Percentiles rank a stretch among this genome's conserved stretches.
Conservation (phyloP, 1,140 invertebrate genomes). For the Armadillidium nasatum region DNA sequence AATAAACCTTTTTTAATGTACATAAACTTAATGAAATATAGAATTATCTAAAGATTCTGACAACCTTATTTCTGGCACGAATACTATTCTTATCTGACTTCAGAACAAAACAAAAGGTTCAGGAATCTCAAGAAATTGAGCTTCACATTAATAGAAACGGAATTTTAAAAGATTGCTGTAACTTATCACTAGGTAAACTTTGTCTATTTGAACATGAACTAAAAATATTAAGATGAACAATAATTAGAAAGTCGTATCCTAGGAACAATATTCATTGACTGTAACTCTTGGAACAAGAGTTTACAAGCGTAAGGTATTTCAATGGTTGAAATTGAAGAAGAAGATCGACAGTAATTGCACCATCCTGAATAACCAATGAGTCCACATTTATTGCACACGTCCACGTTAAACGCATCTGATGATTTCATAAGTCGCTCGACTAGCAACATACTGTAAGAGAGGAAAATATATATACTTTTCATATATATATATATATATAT, state of each 20-base stretch:
- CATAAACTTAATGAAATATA: too few relatives aligned
- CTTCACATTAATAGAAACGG: too few relatives aligned
- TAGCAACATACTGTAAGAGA: constrained; percentile 75
- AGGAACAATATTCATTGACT: constrained; percentile 97
- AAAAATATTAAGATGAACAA: constrained; percentile 38
- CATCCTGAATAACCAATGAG: constrained; percentile 89
- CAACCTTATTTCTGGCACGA: too few relatives aligned
- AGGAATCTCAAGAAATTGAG: too few relatives aligned
- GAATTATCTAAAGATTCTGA: too few relatives aligned
- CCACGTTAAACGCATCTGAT: constrained; percentile 93
- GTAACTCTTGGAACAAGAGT: constrained; percentile 93
- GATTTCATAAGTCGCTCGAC: constrained; percentile 97
- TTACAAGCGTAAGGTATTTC: constrained; percentile 99
- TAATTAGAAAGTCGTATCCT: constrained; percentile 46
- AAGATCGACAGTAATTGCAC: constrained; percentile 92
- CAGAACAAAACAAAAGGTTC: too few relatives aligned
- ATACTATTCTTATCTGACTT: too few relatives aligned
- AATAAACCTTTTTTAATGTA: too few relatives aligned
- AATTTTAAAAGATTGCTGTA: too few relatives aligned
- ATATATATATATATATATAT: background rate
- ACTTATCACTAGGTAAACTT: too few relatives aligned
- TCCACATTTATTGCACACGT: constrained; percentile 93
- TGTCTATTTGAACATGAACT: too few relatives aligned
- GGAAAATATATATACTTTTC: too few relatives aligned
- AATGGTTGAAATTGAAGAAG: constrained; percentile 78